Evolutionary conservation across 2,113 vertebrate species (phyloP).

Genomic region (Athene noctua): DNA sequence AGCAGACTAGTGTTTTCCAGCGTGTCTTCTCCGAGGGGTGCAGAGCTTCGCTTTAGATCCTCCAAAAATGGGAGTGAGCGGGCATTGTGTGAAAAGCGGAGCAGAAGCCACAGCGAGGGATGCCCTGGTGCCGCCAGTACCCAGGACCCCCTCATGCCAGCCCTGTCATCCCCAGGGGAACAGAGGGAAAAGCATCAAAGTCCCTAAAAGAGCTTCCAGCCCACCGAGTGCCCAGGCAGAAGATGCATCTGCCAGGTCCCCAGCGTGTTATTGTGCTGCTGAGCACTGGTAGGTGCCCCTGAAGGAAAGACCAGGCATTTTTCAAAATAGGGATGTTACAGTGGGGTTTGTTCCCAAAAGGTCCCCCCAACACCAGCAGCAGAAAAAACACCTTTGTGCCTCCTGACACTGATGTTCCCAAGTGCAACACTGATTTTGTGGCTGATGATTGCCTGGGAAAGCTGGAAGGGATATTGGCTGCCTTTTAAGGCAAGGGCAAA

Average conservation of each 20-base stretch:
- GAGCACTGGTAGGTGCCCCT: accelerated
- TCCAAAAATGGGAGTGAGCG: background rate
- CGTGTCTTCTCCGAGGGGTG: background rate
- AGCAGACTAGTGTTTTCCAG: background rate
- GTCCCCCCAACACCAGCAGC: accelerated
- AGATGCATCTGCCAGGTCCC: accelerated
- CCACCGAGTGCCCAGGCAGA: accelerated
- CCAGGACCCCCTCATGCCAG: accelerated
- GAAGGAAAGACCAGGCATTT: background rate
- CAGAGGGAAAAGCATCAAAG: background rate
- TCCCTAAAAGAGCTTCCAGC: background rate
- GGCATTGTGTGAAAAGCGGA: background rate
- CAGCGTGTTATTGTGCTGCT: accelerated
- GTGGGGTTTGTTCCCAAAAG: background rate
- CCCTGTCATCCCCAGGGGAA: background rate
- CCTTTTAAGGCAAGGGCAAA: background rate
- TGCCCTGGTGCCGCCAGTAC: accelerated
- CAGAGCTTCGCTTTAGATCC: background rate
- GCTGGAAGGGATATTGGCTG: background rate
- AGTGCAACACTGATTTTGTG: background rate
- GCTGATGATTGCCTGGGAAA: background rate
- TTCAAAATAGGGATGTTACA: accelerated
- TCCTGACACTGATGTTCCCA: background rate
- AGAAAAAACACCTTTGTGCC: background rate
- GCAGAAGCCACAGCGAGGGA: background rate